A percentile compares a stretch with the other conserved stretches of the same genome.
Evolutionary conservation across 1,140 invertebrate species (phyloP).

Genomic region (Zophobas atratus): DNA sequence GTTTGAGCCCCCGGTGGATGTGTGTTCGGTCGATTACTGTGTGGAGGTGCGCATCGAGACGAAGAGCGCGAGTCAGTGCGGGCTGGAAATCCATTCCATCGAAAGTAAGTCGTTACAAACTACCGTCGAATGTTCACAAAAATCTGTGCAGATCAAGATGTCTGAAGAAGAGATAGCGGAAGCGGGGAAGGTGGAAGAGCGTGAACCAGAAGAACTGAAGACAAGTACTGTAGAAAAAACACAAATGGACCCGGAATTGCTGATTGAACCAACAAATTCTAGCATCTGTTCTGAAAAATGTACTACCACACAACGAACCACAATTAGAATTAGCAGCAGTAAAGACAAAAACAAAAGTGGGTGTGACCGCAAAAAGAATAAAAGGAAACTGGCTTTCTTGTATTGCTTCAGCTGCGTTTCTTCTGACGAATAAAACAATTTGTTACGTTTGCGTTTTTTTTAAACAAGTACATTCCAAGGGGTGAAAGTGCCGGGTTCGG

Average conservation of each 20-base stretch:
- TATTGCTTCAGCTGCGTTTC: constrained; percentile 1
- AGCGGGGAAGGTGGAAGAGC: constrained; percentile 3
- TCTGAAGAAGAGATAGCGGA: constrained; percentile 15
- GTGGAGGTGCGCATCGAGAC: constrained; percentile 14
- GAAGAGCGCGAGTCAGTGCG: background rate
- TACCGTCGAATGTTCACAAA: constrained; percentile 18
- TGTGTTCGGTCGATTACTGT: background rate
- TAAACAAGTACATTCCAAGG: constrained; percentile 73
- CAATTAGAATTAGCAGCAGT: background rate
- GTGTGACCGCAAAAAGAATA: constrained; percentile 58
- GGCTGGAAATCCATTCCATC: constrained; percentile 1
- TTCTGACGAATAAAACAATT: background rate
- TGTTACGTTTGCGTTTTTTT: background rate
- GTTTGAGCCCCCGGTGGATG: constrained; percentile 44
- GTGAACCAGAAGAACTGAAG: background rate
- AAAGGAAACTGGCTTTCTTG: constrained; percentile 48
- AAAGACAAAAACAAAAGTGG: constrained; percentile 42
- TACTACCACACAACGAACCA: no score
- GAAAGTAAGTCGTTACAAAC: constrained; percentile 33
- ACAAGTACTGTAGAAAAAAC: background rate
- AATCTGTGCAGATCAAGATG: constrained; percentile 16
- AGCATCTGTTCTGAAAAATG: no score
- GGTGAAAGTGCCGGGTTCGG: constrained; percentile 69
- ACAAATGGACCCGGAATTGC: background rate
- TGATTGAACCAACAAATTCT: no score